A percentile compares a stretch with the other conserved stretches of the same genome.
Conservation (phyloP, 2,797 vertebrate species). For the Danio albolineatus region DNA sequence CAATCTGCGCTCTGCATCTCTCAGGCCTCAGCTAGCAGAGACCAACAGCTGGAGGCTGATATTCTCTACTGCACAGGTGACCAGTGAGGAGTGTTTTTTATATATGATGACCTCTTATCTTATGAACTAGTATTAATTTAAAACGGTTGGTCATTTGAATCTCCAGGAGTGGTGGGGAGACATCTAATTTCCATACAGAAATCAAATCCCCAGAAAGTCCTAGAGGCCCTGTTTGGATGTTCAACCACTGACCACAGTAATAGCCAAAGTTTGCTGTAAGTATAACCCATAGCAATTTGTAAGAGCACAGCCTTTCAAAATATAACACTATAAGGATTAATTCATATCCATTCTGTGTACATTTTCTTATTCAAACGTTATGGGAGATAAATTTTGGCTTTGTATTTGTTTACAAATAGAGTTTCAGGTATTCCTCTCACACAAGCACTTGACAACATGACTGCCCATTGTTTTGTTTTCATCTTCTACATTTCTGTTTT, state of each 20-base stretch:
- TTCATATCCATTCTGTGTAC: too few relatives aligned
- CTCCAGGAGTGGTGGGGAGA: slow-evolving; percentile 78
- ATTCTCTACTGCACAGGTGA: slow-evolving; percentile 83
- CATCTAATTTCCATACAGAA: slow-evolving; percentile 68
- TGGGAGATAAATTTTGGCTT: too few relatives aligned
- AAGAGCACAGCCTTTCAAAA: too few relatives aligned
- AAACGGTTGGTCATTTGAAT: neutral
- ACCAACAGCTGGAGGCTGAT: slow-evolving; percentile 79
- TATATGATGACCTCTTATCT: neutral
- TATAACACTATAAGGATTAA: too few relatives aligned
- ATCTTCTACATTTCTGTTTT: too few relatives aligned
- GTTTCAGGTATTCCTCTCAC: too few relatives aligned
- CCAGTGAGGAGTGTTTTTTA: neutral
- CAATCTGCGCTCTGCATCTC: slow-evolving; percentile 76
- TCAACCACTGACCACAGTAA: slow-evolving; percentile 75
- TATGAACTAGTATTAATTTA: neutral
- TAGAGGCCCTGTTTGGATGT: slow-evolving; percentile 76
- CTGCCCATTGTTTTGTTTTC: too few relatives aligned
- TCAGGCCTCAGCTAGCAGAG: slow-evolving; percentile 67
- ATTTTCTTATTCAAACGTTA: too few relatives aligned
- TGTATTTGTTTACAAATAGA: too few relatives aligned
- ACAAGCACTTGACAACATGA: too few relatives aligned
- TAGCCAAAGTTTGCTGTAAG: slow-evolving; percentile 83
- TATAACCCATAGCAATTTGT: neutral
- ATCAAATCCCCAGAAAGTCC: slow-evolving; percentile 62